phyloP scores from a whole-genome alignment of 2,797 vertebrate genomes.

The Anisognathus igniventris region DNA sequence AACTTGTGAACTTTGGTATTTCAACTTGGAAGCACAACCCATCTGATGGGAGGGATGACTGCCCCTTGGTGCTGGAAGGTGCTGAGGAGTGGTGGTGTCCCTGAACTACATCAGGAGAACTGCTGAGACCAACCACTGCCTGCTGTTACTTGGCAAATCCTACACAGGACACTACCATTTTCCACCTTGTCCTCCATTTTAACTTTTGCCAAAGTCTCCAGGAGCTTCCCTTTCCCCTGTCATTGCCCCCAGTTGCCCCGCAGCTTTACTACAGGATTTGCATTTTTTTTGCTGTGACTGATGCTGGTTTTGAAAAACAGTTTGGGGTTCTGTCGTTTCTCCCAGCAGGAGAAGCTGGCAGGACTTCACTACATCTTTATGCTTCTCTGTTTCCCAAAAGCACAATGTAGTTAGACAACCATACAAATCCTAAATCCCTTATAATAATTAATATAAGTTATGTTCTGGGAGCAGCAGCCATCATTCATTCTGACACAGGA shows the following conservation, averaged over 20 bases:
- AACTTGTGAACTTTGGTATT: background rate
- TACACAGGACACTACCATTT: background rate
- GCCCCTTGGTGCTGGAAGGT: background rate
- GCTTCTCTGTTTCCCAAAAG: background rate
- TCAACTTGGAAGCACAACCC: background rate
- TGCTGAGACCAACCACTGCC: background rate
- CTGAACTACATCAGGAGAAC: background rate
- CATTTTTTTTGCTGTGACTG: background rate
- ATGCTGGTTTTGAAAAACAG: background rate
- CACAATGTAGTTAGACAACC: background rate
- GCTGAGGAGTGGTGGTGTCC: background rate
- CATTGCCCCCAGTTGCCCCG: background rate
- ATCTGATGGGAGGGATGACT: fast-evolving
- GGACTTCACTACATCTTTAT: background rate
- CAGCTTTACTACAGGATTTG: background rate
- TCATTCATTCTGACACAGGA: background rate
- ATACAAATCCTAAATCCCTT: background rate
- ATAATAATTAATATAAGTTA: background rate
- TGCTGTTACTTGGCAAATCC: background rate
- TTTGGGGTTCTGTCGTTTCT: background rate
- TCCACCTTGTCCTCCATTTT: background rate
- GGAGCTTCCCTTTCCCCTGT: background rate
- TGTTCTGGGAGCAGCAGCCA: background rate
- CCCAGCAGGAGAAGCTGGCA: background rate
- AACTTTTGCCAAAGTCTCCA: background rate